These are phyloP conservation scores for Tetranychus cinnabarinus DNA, from an alignment of 1,140 invertebrate species.

Conservation along the genomic window DNA sequence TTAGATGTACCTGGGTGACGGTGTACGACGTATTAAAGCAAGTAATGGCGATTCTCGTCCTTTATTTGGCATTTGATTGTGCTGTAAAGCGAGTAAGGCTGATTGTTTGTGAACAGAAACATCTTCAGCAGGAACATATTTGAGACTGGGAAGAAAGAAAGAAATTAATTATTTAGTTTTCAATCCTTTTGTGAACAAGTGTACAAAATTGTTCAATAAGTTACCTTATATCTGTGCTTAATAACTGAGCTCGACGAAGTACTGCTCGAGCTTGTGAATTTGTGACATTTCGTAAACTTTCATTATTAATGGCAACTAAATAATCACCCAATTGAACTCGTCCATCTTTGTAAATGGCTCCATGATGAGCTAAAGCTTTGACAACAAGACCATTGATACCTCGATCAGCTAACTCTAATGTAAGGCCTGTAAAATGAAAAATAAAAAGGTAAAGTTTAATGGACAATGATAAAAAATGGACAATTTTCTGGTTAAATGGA, in stretches of 20 bases:
- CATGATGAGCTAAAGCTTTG: conserved; percentile 26
- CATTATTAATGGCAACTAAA: conserved; percentile 33
- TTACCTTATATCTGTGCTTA: conserved; percentile 29
- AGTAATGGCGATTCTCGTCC: conserved; percentile 14
- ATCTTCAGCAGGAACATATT: conserved; percentile 29
- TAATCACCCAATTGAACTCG: conserved; percentile 28
- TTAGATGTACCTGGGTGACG: conserved; percentile 2
- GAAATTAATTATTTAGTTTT: neutral
- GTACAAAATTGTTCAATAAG: neutral
- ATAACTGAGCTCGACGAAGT: conserved; percentile 31
- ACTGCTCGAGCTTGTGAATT: conserved; percentile 37
- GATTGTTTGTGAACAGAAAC: conserved; percentile 23
- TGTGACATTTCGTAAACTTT: conserved; percentile 33
- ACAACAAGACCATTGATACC: conserved; percentile 39
- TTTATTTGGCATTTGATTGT: neutral
- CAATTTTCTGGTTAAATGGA: too few relatives aligned
- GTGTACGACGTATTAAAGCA: conserved; percentile 21
- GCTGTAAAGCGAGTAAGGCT: conserved; percentile 17
- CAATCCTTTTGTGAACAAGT: too few relatives aligned
- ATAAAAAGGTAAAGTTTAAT: neutral
- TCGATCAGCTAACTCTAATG: conserved; percentile 31
- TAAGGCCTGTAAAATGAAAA: conserved; percentile 24
- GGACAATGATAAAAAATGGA: neutral
- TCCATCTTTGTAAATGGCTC: conserved; percentile 32
- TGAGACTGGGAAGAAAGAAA: conserved; percentile 22